Conservation (phyloP, 2,113 vertebrate genomes). For the Cyphomyrus plagiostoma region DNA sequence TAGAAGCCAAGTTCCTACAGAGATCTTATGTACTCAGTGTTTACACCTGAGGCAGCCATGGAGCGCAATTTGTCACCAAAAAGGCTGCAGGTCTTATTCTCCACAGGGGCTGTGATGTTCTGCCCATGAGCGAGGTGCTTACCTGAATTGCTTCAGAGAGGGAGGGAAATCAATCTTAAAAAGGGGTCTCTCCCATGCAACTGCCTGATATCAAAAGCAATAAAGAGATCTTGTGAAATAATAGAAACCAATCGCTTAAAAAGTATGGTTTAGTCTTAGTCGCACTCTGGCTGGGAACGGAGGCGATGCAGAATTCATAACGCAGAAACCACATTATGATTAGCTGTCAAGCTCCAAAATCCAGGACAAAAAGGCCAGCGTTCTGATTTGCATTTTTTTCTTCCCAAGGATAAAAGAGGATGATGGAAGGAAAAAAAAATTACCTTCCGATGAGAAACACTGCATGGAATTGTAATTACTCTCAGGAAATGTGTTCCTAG, state of each 20-base stretch:
- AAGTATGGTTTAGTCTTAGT: not conserved
- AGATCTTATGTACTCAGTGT: not conserved
- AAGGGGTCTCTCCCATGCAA: not conserved
- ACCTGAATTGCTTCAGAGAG: not conserved
- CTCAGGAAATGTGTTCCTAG: not conserved
- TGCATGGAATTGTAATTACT: slow-evolving; percentile 11
- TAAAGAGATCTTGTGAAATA: not conserved
- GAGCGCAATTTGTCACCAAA: not conserved
- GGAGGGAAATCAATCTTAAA: not conserved
- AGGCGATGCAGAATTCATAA: not conserved
- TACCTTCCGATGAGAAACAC: slow-evolving; percentile 8
- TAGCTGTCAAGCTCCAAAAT: slow-evolving; percentile 7
- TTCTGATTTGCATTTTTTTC: not conserved
- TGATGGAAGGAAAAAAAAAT: not conserved
- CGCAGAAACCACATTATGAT: slow-evolving; percentile 1
- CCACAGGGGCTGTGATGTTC: not conserved
- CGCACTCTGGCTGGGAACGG: not conserved
- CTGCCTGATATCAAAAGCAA: not conserved
- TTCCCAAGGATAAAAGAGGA: slow-evolving; percentile 19
- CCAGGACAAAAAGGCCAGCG: slow-evolving; percentile 4
- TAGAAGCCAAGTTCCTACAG: not conserved
- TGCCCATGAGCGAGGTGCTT: not conserved
- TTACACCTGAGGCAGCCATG: not conserved
- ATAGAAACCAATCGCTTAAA: slow-evolving; percentile 15
- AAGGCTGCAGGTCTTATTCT: not conserved